Evolutionary conservation across 2,113 vertebrate genomes (phyloP).

Genomic region (Struthio camelus): DNA sequence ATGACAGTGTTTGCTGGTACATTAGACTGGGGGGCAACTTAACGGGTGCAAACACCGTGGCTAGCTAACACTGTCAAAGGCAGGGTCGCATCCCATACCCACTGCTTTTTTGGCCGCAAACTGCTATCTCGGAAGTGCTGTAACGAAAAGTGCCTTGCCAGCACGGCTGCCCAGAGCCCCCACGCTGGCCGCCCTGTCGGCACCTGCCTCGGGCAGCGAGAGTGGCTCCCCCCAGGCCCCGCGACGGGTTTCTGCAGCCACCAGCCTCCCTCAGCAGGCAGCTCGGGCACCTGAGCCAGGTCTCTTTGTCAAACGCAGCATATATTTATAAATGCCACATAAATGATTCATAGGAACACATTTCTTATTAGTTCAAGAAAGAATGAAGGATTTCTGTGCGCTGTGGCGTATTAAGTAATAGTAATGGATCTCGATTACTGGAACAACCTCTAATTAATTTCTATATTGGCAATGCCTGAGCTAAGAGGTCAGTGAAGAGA

Average conservation of each 20-base stretch:
- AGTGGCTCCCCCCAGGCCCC: not conserved
- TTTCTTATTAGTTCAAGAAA: conserved; percentile 21
- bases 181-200: accelerated
- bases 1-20: not conserved
- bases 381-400: conserved; percentile 6
- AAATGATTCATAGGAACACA: conserved; percentile 23
- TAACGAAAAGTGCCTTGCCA: not conserved
- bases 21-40: not conserved
- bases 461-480: conserved; percentile 27
- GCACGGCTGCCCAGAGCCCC: not conserved
- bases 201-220: not conserved
- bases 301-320: accelerated
- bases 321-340: not conserved
- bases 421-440: conserved; percentile 51
- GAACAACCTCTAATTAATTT: conserved; percentile 58
- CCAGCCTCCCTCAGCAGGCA: not conserved
- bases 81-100: accelerated
- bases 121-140: accelerated
- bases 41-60: accelerated
- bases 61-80: not conserved
- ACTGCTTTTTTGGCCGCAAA: not conserved
- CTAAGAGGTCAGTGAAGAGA: conserved; percentile 23
- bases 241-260: accelerated
- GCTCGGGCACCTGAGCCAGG: not conserved
- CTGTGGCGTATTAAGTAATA: conserved; percentile 43